Base-by-base conservation (phyloP, 2,888 invertebrate species). In the Ypsolopha sequella region DNA sequence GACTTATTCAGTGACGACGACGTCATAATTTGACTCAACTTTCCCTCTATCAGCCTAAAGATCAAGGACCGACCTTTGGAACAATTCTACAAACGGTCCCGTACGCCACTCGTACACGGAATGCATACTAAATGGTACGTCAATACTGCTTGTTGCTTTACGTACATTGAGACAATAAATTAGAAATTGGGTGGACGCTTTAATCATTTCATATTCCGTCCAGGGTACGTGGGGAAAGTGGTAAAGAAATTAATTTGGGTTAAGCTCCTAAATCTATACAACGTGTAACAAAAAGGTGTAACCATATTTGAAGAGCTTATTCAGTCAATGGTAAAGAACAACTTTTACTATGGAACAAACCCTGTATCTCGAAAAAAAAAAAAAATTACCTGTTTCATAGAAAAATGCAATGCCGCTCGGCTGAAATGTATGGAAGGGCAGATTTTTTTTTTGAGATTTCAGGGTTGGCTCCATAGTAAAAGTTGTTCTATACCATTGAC, bases 41-140 rank as follows among this genome's bases (percentile, higher is more conserved):
- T 84, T 82, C 82, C 66, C 76, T 65, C 60, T 68, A 68, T 70
- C 70, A 60, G 58, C 58, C 69, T 68, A 58, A 63, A 70, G 71
- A 76, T 76, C 76, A 71, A 66, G 69, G 66, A 68, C 64, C 67
- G 61, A 64, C 61, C 62, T 60, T 63, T 61, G 61, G 56, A 63
- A 66, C 64, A 65, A 78, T 76, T 70, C 73, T 60, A 71, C 70
- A 64, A 74, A 70, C 66, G 64, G 63, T 70, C 60, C 72, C 65
- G 69, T 66, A 65, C 54, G 54, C 55, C 49, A 64, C 36, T 49
- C 56, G 51, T 56, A 38, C 38, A 8, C 6, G 38, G 3, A 38
- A 8, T n/a, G 38, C 38, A 38, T 38, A 38, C 8, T n/a, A 8
- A 38, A 38, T 38, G 38, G 6, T 8, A 38, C 38, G n/a, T 24